Evolutionary conservation across 1,140 invertebrate genomes (phyloP), one percentile per base, ranked within the genome.

Genomic region (Cotesia glomerata): DNA sequence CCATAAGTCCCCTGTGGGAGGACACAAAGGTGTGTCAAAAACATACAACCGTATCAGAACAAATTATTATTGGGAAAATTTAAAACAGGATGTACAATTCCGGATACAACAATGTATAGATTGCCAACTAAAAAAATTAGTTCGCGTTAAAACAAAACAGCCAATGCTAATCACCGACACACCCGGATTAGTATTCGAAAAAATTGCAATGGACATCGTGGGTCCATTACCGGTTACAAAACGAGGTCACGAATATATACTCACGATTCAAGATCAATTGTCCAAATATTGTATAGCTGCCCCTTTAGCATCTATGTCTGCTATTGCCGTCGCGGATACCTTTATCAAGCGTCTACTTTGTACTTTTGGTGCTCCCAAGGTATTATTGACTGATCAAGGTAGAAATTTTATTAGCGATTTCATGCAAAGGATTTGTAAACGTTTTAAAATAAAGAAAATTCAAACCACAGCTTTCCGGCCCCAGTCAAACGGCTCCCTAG

Each of bases 401-500:
- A 35, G 9, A 35, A 80, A 68, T 80, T 79, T 62, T 72, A 58
- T 63, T 5, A 66, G 45, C 14, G 61, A 75, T 2, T 16, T 78
- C 13, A 70, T 82, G 5, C 75, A 74, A 69, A n/a, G 69, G 73
- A 26, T 76, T n/a, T 56, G 56, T 8, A 76, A 79, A 76, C 36
- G 75, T 61, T 76, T 78, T 56, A 73, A 64, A 66, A 78, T 76
- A 34, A 69, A 76, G 26, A 69, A 77, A 59, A 65, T 75, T 51
- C 61, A 73, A 26, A 74, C 76, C 18, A 77, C 66, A 2, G 63
- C 73, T 8, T 77, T 75, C 59, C 75, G 74, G 32, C 80, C 78
- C 1, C 62, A 78, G 62, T 65, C 69, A 5, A 78, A 81, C 32
- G 77, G 75, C 11, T 71, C 75, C 0, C 11, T 81, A 62, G 78